Evolutionary conservation across 2,888 invertebrate genomes (phyloP).

Genomic region (Trichogramma dendrolimi): DNA sequence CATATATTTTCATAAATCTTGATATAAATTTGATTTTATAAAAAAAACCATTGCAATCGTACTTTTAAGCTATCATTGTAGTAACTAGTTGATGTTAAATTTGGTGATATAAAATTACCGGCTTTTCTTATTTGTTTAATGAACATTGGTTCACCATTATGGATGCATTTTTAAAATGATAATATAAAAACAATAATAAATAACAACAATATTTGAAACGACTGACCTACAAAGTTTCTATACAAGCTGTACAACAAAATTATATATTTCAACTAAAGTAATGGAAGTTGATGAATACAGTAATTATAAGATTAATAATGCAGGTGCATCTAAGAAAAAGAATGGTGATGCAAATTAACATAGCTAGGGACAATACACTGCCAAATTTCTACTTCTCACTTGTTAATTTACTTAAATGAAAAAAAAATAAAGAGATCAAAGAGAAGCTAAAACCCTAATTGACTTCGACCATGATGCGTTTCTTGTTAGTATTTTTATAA

Average conservation of each 20-base stretch:
- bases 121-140: no score
- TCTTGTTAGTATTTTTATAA: conserved; percentile 50
- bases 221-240: background rate
- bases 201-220: background rate
- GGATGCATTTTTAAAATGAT: background rate
- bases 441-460: conserved; percentile 33
- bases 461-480: conserved; percentile 38
- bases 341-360: conserved; percentile 32
- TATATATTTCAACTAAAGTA: background rate
- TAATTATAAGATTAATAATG: conserved; percentile 7
- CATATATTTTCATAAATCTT: no score
- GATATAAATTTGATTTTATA: no score
- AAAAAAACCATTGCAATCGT: no score
- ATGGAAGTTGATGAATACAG: conserved; percentile 18
- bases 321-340: conserved; percentile 25
- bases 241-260: background rate
- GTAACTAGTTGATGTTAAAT: no score
- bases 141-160: no score
- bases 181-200: background rate
- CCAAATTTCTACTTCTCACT: conserved; percentile 49
- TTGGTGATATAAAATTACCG: no score
- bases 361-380: conserved; percentile 52
- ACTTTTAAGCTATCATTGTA: no score
- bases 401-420: conserved; percentile 39
- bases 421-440: conserved; percentile 27